Evolutionary conservation across 2,888 invertebrate species (phyloP).

Genomic region (Apomyelois bistriatella): DNA sequence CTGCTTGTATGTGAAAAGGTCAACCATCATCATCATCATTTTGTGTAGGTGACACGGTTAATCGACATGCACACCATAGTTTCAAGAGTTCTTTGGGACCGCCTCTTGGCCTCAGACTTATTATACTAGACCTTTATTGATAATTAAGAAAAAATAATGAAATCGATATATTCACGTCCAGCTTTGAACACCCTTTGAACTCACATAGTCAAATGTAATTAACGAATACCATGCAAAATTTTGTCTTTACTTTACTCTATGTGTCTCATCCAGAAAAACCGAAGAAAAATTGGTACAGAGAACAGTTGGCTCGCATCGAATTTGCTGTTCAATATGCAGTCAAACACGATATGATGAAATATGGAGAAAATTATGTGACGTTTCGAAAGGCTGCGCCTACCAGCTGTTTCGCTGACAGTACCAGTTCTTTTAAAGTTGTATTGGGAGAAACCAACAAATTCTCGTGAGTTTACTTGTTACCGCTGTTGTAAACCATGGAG

Average conservation of each 20-base stretch:
- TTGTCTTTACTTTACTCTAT: background rate
- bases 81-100: no score
- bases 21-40: no score
- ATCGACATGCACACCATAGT: no score
- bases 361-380: conserved; percentile 28
- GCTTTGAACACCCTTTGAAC: no score
- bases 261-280: conserved; percentile 17
- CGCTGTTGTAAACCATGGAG: no score
- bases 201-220: no score
- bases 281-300: conserved; percentile 25
- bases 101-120: no score
- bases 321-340: conserved; percentile 30
- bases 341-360: conserved; percentile 28
- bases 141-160: no score
- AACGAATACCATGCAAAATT: background rate
- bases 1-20: no score
- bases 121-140: no score
- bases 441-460: conserved; percentile 15
- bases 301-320: conserved; percentile 30
- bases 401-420: conserved; percentile 34
- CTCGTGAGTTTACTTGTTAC: background rate
- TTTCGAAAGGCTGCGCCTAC: conserved; percentile 27
- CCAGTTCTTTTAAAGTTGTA: conserved; percentile 28
- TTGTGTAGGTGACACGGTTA: no score
- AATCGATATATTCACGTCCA: no score